phyloP scores from a whole-genome alignment of 2,797 vertebrate species.

The Garrulus glandarius region DNA sequence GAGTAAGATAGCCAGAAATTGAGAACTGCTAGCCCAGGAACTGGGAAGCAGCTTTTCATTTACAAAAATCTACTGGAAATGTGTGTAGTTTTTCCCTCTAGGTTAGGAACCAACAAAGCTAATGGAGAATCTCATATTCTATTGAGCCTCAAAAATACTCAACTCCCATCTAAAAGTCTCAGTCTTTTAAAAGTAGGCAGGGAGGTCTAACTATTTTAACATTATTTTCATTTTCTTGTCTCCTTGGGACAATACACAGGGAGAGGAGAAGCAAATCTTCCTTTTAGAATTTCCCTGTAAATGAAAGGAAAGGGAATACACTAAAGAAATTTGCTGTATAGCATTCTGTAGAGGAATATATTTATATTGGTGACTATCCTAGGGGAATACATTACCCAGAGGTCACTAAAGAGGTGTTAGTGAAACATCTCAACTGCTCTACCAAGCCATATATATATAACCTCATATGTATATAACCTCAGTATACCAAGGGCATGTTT shows the following conservation, averaged over 20 bases:
- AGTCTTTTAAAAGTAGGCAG: not conserved
- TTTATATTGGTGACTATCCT: not conserved
- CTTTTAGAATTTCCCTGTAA: not conserved
- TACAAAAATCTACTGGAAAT: not conserved
- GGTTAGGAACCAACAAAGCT: not conserved
- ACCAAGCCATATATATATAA: not conserved
- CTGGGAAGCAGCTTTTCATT: not conserved
- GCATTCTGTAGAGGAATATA: not conserved
- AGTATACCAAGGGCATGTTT: not conserved
- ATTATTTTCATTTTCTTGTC: not conserved
- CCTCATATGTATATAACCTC: not conserved
- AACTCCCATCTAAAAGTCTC: accelerated
- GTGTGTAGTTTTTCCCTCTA: not conserved
- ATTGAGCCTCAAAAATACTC: not conserved
- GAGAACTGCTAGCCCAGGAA: not conserved
- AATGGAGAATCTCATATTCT: not conserved
- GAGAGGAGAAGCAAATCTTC: not conserved
- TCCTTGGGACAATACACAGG: not conserved
- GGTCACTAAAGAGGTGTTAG: not conserved
- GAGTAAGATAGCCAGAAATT: not conserved
- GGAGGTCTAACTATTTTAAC: not conserved
- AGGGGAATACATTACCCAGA: not conserved
- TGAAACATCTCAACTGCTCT: not conserved
- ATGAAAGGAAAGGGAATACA: not conserved
- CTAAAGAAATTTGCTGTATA: not conserved